A percentile compares a stretch with the other conserved stretches of the same genome.
Conservation (phyloP, 2,113 vertebrate genomes). For the Sylvietta virens region DNA sequence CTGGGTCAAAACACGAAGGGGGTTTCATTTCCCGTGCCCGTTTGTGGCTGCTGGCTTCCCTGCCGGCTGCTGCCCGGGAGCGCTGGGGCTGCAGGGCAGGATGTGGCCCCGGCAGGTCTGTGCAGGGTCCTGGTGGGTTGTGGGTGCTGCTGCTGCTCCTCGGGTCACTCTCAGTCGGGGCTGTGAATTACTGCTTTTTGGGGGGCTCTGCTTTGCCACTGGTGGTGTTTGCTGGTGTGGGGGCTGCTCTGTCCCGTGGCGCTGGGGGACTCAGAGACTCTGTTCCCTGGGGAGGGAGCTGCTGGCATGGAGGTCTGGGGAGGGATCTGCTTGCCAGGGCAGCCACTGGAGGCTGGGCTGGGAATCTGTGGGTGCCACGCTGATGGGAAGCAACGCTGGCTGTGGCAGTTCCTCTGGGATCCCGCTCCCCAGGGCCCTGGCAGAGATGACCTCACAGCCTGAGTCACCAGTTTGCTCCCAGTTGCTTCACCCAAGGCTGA, state of each 20-base stretch:
- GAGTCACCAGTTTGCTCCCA: background rate
- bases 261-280: rapidly evolving
- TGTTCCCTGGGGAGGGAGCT: background rate
- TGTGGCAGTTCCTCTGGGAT: background rate
- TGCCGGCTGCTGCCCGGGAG: background rate
- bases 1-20: background rate
- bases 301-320: background rate
- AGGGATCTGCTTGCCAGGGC: background rate
- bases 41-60: rapidly evolving
- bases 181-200: background rate
- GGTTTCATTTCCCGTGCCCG: background rate
- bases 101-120: background rate
- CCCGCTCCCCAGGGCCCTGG: rapidly evolving
- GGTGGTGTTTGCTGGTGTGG: background rate
- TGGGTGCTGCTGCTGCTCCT: background rate
- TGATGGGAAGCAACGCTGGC: background rate
- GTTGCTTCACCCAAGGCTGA: background rate
- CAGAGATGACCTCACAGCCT: background rate
- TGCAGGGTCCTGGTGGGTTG: rapidly evolving
- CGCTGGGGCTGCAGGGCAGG: background rate
- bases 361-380: rapidly evolving
- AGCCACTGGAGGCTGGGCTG: background rate
- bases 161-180: rapidly evolving
- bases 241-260: background rate
- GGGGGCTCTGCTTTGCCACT: background rate